Evolutionary conservation across 2,797 vertebrate genomes (phyloP).

Genomic region (Iguana delicatissima): DNA sequence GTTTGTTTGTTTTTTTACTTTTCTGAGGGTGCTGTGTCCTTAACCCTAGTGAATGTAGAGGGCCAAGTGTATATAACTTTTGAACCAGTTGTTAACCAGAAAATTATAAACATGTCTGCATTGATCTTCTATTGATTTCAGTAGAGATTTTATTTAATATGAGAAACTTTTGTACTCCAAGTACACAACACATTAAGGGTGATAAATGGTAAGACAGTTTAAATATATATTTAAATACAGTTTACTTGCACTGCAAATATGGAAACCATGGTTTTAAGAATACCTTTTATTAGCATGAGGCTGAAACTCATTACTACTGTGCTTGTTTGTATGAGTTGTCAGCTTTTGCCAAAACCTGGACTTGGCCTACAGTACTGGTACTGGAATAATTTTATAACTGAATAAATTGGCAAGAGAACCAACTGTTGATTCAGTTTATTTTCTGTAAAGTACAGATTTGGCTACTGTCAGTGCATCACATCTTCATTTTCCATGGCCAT

Average conservation of each 20-base stretch:
- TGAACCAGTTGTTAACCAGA: not conserved
- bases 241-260: not conserved
- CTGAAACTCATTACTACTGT: not conserved
- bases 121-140: not conserved
- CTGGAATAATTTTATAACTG: constrained; percentile 13
- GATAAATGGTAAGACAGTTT: not conserved
- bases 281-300: not conserved
- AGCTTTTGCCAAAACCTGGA: constrained; percentile 6
- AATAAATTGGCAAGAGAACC: constrained; percentile 23
- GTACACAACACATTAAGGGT: not conserved
- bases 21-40: too few relatives aligned
- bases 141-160: not conserved
- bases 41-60: too few relatives aligned
- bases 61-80: not conserved
- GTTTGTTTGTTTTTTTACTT: too few relatives aligned
- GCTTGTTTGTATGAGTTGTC: not conserved
- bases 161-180: not conserved
- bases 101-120: not conserved
- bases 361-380: constrained; percentile 7
- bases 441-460: constrained; percentile 28
- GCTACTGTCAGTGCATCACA: constrained; percentile 9
- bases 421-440: constrained; percentile 32
- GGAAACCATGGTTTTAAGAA: not conserved
- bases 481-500: constrained; percentile 27
- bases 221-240: not conserved